phyloP scores from a whole-genome alignment of 2,797 vertebrate species.

The Falco columbarius region DNA sequence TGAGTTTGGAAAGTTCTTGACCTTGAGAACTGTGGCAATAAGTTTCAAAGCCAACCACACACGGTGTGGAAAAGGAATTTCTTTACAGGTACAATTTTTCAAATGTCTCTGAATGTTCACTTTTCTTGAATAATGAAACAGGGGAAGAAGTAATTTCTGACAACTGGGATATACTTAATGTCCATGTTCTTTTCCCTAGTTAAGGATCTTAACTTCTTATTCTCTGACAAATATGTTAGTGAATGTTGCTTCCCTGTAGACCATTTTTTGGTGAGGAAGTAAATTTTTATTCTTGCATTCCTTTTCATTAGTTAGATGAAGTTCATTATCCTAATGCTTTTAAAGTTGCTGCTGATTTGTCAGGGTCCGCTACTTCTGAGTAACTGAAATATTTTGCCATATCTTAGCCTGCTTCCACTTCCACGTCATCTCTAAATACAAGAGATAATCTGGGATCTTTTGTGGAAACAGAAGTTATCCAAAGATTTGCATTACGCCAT shows the following conservation, averaged over 20 bases:
- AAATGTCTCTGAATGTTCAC: not conserved
- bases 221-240: not conserved
- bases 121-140: not conserved
- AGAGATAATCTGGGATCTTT: not conserved
- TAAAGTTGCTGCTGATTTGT: not conserved
- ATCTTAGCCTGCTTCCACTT: not conserved
- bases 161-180: not conserved
- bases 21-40: not conserved
- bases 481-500: not conserved
- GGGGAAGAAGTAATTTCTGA: not conserved
- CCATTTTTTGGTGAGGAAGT: not conserved
- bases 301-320: not conserved
- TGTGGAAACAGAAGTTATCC: not conserved
- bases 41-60: not conserved
- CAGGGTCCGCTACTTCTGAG: not conserved
- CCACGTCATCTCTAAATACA: not conserved
- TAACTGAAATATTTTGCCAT: not conserved
- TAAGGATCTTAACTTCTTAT: not conserved
- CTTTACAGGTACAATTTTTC: not conserved
- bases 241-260: not conserved
- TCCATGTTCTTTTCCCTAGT: not conserved
- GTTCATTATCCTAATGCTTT: not conserved
- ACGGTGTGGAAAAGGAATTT: not conserved
- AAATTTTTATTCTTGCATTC: not conserved
- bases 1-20: not conserved